Evolutionary conservation across 2,797 vertebrate species (phyloP).

Genomic region (Lophotriccus pileatus): DNA sequence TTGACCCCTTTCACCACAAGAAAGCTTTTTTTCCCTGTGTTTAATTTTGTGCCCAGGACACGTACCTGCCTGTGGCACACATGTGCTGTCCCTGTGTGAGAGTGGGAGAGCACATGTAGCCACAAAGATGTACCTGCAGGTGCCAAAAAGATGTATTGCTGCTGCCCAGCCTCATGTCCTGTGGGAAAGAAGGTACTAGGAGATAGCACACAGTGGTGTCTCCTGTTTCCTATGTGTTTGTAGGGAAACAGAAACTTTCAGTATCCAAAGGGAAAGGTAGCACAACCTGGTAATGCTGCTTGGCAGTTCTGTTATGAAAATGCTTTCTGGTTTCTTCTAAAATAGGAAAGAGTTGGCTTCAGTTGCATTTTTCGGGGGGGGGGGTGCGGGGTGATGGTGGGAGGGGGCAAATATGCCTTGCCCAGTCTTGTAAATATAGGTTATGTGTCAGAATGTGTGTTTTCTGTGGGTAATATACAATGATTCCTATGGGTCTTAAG

Average conservation of each 20-base stretch:
- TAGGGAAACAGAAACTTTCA: not conserved
- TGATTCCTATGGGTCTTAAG: not conserved
- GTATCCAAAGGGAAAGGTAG: not conserved
- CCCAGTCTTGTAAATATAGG: not conserved
- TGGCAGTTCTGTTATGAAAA: not conserved
- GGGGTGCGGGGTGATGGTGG: no score
- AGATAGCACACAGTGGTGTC: not conserved
- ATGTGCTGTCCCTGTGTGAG: not conserved
- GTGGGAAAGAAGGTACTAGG: not conserved
- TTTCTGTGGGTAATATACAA: not conserved
- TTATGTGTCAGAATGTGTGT: not conserved
- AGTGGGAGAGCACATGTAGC: not conserved
- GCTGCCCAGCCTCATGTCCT: not conserved
- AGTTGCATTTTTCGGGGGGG: fast-evolving
- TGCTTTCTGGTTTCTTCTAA: not conserved
- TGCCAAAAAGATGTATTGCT: not conserved
- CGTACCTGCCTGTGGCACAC: not conserved
- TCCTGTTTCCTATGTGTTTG: not conserved
- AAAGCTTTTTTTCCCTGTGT: not conserved
- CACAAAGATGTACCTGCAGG: not conserved
- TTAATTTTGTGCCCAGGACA: not conserved
- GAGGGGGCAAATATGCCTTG: not conserved
- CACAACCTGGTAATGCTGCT: fast-evolving
- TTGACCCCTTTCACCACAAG: not conserved
- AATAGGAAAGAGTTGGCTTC: not conserved